Base-by-base conservation (phyloP, 1,140 invertebrate genomes). In the Drosophila pallidifrons region DNA sequence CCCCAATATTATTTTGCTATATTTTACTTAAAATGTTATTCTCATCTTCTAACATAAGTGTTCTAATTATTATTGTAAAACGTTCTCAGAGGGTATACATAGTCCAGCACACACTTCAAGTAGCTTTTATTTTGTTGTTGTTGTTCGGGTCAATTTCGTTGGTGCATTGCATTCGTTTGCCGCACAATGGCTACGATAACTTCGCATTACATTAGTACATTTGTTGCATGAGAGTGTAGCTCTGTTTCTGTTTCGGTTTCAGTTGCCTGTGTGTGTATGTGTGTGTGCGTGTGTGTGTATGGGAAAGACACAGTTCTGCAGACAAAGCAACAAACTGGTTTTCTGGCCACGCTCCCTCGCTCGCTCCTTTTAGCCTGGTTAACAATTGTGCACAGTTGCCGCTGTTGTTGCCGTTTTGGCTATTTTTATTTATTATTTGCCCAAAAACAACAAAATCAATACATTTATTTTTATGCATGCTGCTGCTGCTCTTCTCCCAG, bases 171-270 rank as follows among this genome's bases (percentile, higher is more conserved):
- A 82, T 80, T 88, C 79, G 82, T 87, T 88, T 74, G 77, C 76
- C 69, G 67, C 82, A 87, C 82, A 87, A 87, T 82, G 73, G 83
- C 83, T 68, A 82, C 82, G 77, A 87, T 88, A 86, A 86, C 83
- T 86, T 86, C 81, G 83, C 82, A 87, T 86, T 86, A 88, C 82
- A 86, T 87, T 86, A 86, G 83, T 86, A 71, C 61, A 79, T 76
- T 70, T 81, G 66, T 64, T 35, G 16, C 38, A 28, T 32, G 41
- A 10, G 5, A 10, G 5, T 55, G 43, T 58, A 7, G 58, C 5
- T 49, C 6, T 58, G 35, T 61, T 13, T 63, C 13, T 57, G 11
- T 25, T 25, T 25, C 20, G 20, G 20, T 25, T 25, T 25, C 20
- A 4, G 20, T 25, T 38, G 35, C 8, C 7, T 3, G 35, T 47